phyloP scores from a whole-genome alignment of 2,113 vertebrate species.

The Clinocottus analis region DNA sequence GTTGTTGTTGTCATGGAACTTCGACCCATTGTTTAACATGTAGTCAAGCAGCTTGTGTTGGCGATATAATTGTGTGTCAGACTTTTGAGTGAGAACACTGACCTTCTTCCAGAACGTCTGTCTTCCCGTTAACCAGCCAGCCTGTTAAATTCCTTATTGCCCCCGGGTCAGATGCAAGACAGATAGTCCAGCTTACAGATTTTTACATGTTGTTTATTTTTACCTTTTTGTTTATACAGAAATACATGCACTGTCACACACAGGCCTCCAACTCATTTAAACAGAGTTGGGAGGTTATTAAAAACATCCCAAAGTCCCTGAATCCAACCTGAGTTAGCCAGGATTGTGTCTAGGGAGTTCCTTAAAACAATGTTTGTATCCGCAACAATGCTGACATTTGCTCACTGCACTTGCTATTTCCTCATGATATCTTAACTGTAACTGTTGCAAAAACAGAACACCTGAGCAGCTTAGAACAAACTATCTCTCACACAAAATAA shows the following conservation, averaged over 20 bases:
- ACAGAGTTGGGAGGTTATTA: not conserved
- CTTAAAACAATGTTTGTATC: not conserved
- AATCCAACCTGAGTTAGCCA: not conserved
- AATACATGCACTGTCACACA: not conserved
- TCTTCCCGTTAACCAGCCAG: conserved; percentile 29
- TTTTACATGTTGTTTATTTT: conserved; percentile 41
- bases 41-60: conserved; percentile 35
- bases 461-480: not conserved
- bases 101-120: conserved; percentile 58
- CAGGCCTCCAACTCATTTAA: conserved; percentile 1
- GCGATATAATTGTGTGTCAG: conserved; percentile 65
- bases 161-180: conserved; percentile 30
- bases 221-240: conserved; percentile 17
- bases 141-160: conserved; percentile 49
- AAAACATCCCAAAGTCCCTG: not conserved
- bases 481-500: not conserved
- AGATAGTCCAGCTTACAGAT: conserved; percentile 7
- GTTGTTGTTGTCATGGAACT: conserved; percentile 43
- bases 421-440: conserved; percentile 16
- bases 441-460: not conserved
- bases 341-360: conserved; percentile 10
- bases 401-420: not conserved
- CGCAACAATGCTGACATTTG: not conserved
- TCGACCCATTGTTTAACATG: conserved; percentile 52
- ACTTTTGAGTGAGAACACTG: conserved; percentile 65